Conservation (phyloP, 2,888 invertebrate genomes). For the Drosophila fungiperda region DNA sequence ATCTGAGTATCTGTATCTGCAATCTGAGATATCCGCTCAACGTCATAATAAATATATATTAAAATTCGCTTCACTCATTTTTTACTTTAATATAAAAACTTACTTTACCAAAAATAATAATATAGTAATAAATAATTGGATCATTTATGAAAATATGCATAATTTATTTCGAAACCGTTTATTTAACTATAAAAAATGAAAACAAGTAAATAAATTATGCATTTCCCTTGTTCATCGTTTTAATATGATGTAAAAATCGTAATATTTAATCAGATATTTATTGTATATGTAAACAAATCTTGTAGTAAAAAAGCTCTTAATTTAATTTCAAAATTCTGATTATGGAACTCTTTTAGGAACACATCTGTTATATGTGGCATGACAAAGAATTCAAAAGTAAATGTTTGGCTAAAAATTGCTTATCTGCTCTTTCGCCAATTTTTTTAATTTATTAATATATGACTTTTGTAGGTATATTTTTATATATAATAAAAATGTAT, state of each 20-base stretch:
- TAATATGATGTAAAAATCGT: too few species aligned
- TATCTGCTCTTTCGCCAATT: not conserved
- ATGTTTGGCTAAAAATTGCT: not conserved
- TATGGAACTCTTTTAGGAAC: not conserved
- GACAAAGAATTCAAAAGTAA: not conserved
- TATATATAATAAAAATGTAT: not conserved
- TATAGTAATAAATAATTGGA: not conserved
- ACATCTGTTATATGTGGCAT: not conserved
- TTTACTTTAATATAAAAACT: not conserved
- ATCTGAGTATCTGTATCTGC: not conserved
- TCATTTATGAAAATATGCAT: not conserved
- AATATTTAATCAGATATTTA: not conserved
- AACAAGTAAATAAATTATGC: not conserved
- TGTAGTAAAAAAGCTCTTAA: not conserved
- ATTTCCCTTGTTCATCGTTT: not conserved
- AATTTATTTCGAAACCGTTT: not conserved
- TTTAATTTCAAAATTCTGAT: not conserved
- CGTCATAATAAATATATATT: constrained; percentile 7
- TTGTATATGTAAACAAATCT: not conserved
- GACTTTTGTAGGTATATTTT: not conserved
- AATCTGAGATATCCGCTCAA: not conserved
- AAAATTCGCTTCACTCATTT: not conserved
- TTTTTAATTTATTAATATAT: too few species aligned
- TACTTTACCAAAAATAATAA: not conserved
- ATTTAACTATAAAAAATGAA: not conserved